phyloP scores from a whole-genome alignment of 2,797 vertebrate genomes.

The Acanthurus leucopareius region DNA sequence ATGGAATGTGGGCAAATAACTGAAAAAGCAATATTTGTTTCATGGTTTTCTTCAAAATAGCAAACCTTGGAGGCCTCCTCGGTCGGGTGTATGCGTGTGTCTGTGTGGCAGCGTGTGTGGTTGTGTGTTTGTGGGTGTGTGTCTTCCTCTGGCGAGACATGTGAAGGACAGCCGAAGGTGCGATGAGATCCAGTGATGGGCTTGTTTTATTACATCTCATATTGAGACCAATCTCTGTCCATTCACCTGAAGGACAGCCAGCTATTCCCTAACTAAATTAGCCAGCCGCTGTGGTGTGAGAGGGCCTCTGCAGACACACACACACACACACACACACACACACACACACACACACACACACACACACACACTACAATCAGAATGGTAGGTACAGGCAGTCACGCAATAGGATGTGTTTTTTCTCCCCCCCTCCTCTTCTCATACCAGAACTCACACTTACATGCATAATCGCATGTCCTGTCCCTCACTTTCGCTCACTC shows the following conservation, averaged over 20 bases:
- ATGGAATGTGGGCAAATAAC: neutral
- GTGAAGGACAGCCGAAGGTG: constrained; percentile 83
- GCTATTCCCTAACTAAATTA: constrained; percentile 87
- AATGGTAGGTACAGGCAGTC: constrained; percentile 47
- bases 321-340: constrained; percentile 30
- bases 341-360: constrained; percentile 34
- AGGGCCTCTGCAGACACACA: constrained; percentile 60
- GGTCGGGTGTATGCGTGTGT: constrained; percentile 9
- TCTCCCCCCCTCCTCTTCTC: constrained; percentile 1
- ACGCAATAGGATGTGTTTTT: constrained; percentile 48
- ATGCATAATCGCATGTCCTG: constrained; percentile 46
- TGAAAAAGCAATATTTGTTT: constrained; percentile 16
- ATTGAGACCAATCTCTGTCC: constrained; percentile 85
- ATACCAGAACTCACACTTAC: constrained; percentile 45
- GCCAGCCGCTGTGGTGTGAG: constrained; percentile 72
- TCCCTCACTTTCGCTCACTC: constrained; percentile 25
- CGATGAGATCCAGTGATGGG: constrained; percentile 75
- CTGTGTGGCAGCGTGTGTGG: constrained; percentile 12
- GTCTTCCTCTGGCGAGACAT: constrained; percentile 63
- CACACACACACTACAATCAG: constrained; percentile 31
- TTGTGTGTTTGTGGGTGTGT: constrained; percentile 39
- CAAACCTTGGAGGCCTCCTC: constrained; percentile 6
- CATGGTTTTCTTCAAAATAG: constrained; percentile 14
- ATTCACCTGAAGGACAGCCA: constrained; percentile 85
- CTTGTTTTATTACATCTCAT: constrained; percentile 87